A percentile compares a stretch with the other conserved stretches of the same genome.
These are phyloP conservation scores for Tricholauxania praeusta DNA, from an alignment of 2,888 invertebrate genomes.

Conservation along the genomic window DNA sequence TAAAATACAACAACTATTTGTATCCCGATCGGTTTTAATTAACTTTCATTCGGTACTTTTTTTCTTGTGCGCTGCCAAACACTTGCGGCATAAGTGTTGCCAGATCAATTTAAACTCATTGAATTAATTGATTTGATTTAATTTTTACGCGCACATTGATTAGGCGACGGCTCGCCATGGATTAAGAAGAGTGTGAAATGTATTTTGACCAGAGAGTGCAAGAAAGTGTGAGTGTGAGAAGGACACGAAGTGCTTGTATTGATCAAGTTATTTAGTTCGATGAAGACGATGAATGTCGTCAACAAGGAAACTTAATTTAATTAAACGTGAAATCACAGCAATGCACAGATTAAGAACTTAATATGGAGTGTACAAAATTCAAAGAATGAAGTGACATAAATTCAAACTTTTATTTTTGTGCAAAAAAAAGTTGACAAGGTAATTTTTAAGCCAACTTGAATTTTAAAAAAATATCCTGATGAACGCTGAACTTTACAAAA, in stretches of 20 bases:
- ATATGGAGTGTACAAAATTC: no score
- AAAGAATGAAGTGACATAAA: no score
- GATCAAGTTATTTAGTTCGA: slow-evolving; percentile 14
- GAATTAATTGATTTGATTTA: slow-evolving; percentile 59
- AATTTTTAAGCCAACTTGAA: no score
- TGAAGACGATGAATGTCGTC: slow-evolving; percentile 29
- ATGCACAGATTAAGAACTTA: slow-evolving; percentile 8
- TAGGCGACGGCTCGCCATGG: slow-evolving; percentile 52
- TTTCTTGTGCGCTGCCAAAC: slow-evolving; percentile 20
- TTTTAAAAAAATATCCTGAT: no score
- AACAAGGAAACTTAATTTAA: not conserved
- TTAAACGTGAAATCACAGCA: slow-evolving; percentile 17
- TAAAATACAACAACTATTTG: slow-evolving; percentile 38
- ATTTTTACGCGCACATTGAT: slow-evolving; percentile 57
- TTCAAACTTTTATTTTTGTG: no score
- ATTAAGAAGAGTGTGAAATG: slow-evolving; percentile 44
- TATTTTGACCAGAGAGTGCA: not conserved
- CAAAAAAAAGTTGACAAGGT: no score
- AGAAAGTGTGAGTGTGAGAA: not conserved
- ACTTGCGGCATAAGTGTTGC: slow-evolving; percentile 12
- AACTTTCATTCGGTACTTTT: slow-evolving; percentile 17
- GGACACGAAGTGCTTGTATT: not conserved
- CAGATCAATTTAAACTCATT: slow-evolving; percentile 44
- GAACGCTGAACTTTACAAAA: not conserved
- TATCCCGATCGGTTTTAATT: slow-evolving; percentile 30